Evolutionary conservation across 2,888 invertebrate species (phyloP), one percentile per base, ranked within the genome.

Genomic region (Litoditis marina): DNA sequence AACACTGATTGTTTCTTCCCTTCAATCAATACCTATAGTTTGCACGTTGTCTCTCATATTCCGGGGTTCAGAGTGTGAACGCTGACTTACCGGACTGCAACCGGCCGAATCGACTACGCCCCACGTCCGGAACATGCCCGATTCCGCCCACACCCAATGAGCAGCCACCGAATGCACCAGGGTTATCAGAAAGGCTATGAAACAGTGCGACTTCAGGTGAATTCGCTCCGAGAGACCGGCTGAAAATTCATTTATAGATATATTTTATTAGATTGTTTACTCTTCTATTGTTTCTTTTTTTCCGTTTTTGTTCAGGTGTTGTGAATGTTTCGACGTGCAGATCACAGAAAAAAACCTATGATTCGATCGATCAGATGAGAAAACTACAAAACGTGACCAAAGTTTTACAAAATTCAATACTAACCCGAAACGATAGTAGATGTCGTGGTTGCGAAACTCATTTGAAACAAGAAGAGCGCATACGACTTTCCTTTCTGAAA

Each of bases 191-290:
- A 74, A 74, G 13, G 70, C 66, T 8, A 74, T 63, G 60, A 78
- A 71, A 39, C 78, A 77, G 66, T 79, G 79, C 6, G 77, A 73
- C 64, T 73, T 74, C 53, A 79, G 63, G 28, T 78, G 74, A 51
- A 79, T 77, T 46, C 79, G 60, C 65, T 79, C 79, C 8, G 79
- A 75, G 79, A 79, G 79, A 51, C 78, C 76, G 28, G 79, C 78
- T 77, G 63, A 59, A 77, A 61, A 16, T 13, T n/a, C n/a, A n/a
- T 13, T 27, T 25, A 51, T n/a, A n/a, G n/a, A n/a, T n/a, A n/a
- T n/a, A n/a, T n/a, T n/a, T n/a, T n/a, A n/a, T n/a, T n/a, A n/a
- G n/a, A n/a, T n/a, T n/a, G n/a, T n/a, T n/a, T n/a, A n/a, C n/a
- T n/a, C n/a, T n/a, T n/a, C n/a, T n/a, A n/a, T n/a, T n/a, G n/a